Evolutionary conservation across 2,113 vertebrate genomes (phyloP), one percentile per base, ranked within the genome.

Genomic region (Rhinogobius similis): DNA sequence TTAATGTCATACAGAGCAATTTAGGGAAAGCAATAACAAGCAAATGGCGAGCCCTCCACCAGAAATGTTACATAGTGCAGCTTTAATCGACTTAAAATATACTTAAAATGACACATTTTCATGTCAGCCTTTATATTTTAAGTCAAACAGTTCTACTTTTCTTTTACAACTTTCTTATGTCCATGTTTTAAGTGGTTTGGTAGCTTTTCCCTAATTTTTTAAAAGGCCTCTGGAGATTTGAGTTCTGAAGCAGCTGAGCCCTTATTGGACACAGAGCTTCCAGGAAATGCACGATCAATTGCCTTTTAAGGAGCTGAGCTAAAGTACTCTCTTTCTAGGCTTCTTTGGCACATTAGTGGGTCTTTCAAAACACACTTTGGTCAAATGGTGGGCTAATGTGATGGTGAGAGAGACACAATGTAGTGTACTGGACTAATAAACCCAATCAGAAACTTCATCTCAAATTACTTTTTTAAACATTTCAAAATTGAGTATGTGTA

Each of bases 211-310:
- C 27, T 52, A 61, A 82, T 76, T 5, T 55, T 56, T 24, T 59
- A 66, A 78, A 77, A 58, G 46, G 62, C 56, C 59, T 70, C 20
- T 11, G 72, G 68, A 55, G 58, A 66, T 82, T 73, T 68, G 41
- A 41, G 53, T 65, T 77, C 70, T 65, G 77, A 67, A 43, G 70
- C 18, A 43, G 68, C 62, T 20, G 58, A 78, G 70, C 21, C 53
- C 70, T 75, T 86, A 46, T 78, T 64, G 55, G 68, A 10, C 7
- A 56, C 38, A 32, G 59, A 79, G 66, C 41, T 72, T 77, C 67
- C 32, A 63, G 79, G 70, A 84, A 76, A 65, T 74, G 71, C 66
- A 36, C 56, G 70, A 68, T 79, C 84, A 67, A 73, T 68, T 63
- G 67, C 56, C 23, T 7, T 79, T 76, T 73, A 81, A 72, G 41